Evolutionary conservation across 2,113 vertebrate species (phyloP).

Genomic region (Nymphicus hollandicus): DNA sequence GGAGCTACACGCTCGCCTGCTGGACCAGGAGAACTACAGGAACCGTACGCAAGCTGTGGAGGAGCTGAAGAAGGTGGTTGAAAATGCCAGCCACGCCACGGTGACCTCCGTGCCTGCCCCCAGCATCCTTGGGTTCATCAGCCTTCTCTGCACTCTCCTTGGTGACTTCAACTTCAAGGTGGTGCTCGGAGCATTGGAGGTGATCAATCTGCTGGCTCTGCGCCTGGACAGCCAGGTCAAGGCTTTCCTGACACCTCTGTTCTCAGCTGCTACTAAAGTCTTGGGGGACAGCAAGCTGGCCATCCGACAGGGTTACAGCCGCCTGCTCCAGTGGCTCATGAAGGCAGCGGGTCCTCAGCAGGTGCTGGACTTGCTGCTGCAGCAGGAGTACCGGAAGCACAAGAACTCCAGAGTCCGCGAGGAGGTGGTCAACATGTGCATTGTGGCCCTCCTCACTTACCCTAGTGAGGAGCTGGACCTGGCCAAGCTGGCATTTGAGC

Average conservation of each 20-base stretch:
- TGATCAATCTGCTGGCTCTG: constrained; percentile 79
- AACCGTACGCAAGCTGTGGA: constrained; percentile 84
- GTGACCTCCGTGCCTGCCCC: constrained; percentile 55
- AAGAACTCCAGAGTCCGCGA: constrained; percentile 82
- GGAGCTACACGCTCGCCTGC: constrained; percentile 82
- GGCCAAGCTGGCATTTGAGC: constrained; percentile 76
- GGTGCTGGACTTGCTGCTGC: constrained; percentile 80
- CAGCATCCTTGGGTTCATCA: constrained; percentile 77
- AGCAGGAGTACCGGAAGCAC: constrained; percentile 74
- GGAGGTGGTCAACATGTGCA: constrained; percentile 83
- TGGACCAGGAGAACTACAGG: constrained; percentile 85
- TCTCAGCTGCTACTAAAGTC: constrained; percentile 76
- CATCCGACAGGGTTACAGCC: constrained; percentile 80
- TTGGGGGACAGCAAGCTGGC: constrained; percentile 80
- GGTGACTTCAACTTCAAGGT: constrained; percentile 87
- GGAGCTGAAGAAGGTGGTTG: constrained; percentile 70
- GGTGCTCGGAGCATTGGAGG: constrained; percentile 81
- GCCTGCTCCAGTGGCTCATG: constrained; percentile 80
- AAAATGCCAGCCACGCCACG: constrained; percentile 58
- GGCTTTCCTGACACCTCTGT: constrained; percentile 74
- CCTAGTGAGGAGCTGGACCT: constrained; percentile 83
- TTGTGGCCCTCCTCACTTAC: constrained; percentile 79
- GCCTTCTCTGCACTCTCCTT: constrained; percentile 78
- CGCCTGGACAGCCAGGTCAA: constrained; percentile 74
- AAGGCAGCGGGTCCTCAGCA: constrained; percentile 75